These are phyloP conservation scores for Saccostrea glomerata DNA, from an alignment of 1,140 invertebrate species.

Conservation along the genomic window DNA sequence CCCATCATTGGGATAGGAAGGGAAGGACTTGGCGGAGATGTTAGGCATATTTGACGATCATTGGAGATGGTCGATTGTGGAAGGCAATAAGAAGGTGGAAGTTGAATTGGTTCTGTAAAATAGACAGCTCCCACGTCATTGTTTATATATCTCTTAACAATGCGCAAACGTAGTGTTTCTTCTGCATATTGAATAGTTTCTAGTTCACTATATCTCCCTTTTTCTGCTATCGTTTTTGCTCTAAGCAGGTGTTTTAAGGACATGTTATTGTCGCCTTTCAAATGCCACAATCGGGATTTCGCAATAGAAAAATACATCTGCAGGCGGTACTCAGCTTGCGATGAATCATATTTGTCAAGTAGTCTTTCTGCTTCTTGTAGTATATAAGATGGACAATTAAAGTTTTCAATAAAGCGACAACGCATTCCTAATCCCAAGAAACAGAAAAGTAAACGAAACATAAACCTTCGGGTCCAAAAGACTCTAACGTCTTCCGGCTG, in stretches of 20 bases:
- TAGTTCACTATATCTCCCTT: neutral
- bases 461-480: neutral
- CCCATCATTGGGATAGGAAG: neutral
- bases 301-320: constrained; percentile 1
- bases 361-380: neutral
- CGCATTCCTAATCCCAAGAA: constrained; percentile 8
- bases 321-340: neutral
- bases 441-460: neutral
- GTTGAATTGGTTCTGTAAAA: neutral
- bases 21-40: neutral
- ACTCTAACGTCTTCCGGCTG: neutral
- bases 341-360: neutral
- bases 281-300: neutral
- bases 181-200: neutral
- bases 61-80: neutral
- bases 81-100: neutral
- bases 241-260: neutral
- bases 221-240: neutral
- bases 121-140: neutral
- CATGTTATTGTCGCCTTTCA: neutral
- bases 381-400: neutral
- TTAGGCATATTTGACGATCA: neutral
- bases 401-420: neutral
- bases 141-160: neutral
- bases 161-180: neutral